These are phyloP conservation scores for Eupleurogrammus muticus DNA, from an alignment of 2,797 vertebrate genomes.

Conservation along the genomic window DNA sequence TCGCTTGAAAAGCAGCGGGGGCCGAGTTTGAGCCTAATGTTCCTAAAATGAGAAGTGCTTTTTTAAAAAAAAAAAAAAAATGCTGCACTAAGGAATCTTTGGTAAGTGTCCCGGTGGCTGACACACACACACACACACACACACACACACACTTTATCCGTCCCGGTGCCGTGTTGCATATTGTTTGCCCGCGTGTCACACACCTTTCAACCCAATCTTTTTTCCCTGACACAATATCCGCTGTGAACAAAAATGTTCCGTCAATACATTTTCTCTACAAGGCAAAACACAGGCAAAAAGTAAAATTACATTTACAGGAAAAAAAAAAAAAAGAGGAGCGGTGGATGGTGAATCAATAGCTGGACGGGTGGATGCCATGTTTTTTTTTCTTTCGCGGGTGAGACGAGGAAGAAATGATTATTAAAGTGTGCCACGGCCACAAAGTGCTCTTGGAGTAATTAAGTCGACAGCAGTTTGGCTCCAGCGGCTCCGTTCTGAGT, in stretches of 20 bases:
- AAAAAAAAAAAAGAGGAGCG: neutral
- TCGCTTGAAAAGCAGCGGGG: slow-evolving; percentile 28
- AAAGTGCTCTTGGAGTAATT: slow-evolving; percentile 75
- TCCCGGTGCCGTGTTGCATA: neutral
- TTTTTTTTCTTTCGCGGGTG: slow-evolving; percentile 35
- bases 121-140: neutral
- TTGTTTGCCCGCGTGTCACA: neutral
- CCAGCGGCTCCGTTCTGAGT: slow-evolving; percentile 69
- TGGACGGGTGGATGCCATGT: neutral
- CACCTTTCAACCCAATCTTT: neutral
- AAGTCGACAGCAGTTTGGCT: slow-evolving; percentile 77
- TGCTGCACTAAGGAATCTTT: slow-evolving; percentile 44
- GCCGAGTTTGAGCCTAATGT: slow-evolving; percentile 38
- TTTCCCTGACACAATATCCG: no score
- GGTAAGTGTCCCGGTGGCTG: slow-evolving; percentile 13
- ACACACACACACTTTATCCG: neutral
- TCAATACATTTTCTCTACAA: neutral
- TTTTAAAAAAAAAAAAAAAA: slow-evolving; percentile 51
- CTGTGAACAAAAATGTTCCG: neutral
- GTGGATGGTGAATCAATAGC: neutral
- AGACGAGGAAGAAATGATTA: slow-evolving; percentile 61
- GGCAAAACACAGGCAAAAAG: neutral
- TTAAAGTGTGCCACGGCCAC: slow-evolving; percentile 71
- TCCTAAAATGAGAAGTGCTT: slow-evolving; percentile 44
- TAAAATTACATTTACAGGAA: neutral